Percentiles rank a stretch among this genome's conserved stretches.
These are phyloP conservation scores for Andrena haemorrhoa DNA, from an alignment of 2,888 invertebrate genomes.

Conservation along the genomic window DNA sequence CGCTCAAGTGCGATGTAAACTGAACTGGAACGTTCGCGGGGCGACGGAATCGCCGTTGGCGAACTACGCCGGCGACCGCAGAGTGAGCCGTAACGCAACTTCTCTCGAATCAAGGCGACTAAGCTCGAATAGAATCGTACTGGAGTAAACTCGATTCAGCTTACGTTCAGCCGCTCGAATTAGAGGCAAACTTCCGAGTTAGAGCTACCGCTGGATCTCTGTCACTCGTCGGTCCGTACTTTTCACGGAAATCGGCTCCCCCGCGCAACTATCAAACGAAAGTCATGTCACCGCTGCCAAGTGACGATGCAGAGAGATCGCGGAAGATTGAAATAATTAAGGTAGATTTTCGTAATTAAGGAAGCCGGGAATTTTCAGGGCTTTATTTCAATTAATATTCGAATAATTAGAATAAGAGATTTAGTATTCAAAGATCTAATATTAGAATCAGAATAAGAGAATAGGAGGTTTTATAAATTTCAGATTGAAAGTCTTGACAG, in stretches of 20 bases:
- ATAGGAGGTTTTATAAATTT: no score
- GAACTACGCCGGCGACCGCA: conserved; percentile 33
- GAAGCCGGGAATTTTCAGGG: no score
- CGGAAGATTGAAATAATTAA: no score
- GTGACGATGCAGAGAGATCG: neutral
- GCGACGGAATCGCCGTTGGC: conserved; percentile 54
- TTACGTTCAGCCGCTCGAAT: conserved; percentile 35
- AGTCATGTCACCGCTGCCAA: neutral
- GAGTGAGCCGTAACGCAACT: conserved; percentile 44
- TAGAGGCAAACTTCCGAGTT: conserved; percentile 32
- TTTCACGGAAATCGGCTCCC: neutral
- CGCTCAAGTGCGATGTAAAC: conserved; percentile 44
- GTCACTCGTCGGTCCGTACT: conserved; percentile 24
- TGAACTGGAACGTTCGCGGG: conserved; percentile 48
- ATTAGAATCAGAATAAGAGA: no score
- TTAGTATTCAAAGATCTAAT: no score
- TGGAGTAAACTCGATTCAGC: conserved; percentile 49
- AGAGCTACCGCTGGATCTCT: conserved; percentile 24
- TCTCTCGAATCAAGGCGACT: conserved; percentile 46
- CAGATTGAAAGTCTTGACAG: no score
- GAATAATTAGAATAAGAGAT: no score
- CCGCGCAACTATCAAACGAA: neutral
- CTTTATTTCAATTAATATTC: no score
- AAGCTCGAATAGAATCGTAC: conserved; percentile 36
- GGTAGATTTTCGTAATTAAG: no score